Evolutionary conservation across 2,888 invertebrate genomes (phyloP).

Genomic region (Blera fallax): DNA sequence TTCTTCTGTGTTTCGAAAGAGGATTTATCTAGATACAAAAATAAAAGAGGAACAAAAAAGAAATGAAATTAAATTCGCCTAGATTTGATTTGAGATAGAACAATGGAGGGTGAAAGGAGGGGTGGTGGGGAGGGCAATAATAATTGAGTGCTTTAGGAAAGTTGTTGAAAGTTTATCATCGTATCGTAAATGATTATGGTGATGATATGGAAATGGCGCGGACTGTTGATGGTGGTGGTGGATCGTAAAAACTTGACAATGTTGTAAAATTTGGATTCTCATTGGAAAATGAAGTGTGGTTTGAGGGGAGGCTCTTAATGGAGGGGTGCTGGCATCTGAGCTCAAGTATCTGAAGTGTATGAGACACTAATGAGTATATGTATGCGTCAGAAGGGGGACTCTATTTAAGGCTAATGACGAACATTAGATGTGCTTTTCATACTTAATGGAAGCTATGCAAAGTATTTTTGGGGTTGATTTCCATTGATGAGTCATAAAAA

Average conservation of each 20-base stretch:
- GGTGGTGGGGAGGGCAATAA: constrained; percentile 2
- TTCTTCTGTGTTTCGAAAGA: constrained; percentile 26
- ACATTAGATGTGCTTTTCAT: constrained; percentile 49
- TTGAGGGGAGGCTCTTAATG: background rate
- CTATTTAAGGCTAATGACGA: constrained; percentile 48
- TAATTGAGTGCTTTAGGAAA: constrained; percentile 59
- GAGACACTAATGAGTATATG: background rate
- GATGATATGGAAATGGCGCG: constrained; percentile 56
- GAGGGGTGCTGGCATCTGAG: constrained; percentile 17
- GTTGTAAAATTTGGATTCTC: constrained; percentile 37
- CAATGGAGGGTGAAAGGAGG: background rate
- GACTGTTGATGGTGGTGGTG: background rate
- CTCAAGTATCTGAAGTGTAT: constrained; percentile 16
- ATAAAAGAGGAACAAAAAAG: background rate
- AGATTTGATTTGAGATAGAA: constrained; percentile 28
- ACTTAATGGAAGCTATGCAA: background rate
- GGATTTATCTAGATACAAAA: constrained; percentile 31
- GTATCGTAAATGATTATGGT: constrained; percentile 65
- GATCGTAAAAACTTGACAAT: constrained; percentile 28
- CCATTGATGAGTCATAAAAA: background rate
- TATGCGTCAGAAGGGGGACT: background rate
- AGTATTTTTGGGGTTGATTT: background rate
- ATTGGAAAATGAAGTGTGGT: background rate
- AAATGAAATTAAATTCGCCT: constrained; percentile 52
- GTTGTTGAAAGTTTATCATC: constrained; percentile 48